A percentile compares a stretch with the other conserved stretches of the same genome.
Conservation (phyloP, 2,888 invertebrate genomes). For the Xylota sylvarum region DNA sequence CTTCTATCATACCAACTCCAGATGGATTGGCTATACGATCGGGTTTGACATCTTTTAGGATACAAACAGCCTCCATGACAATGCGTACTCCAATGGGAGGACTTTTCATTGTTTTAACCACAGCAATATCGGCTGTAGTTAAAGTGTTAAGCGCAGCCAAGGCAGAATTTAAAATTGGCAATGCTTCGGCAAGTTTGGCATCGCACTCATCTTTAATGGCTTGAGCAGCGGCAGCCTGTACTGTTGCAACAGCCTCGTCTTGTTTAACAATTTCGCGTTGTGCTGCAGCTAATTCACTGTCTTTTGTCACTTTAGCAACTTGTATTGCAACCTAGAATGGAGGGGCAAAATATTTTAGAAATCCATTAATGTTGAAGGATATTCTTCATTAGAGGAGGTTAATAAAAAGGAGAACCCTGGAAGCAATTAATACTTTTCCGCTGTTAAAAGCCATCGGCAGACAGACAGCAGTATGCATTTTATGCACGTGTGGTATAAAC, state of each 20-base stretch:
- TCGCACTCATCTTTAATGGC: slow-evolving; percentile 97
- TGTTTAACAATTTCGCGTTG: slow-evolving; percentile 88
- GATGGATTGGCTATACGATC: slow-evolving; percentile 93
- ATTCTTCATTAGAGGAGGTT: too few relatives aligned
- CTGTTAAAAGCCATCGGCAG: too few relatives aligned
- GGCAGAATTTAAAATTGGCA: slow-evolving; percentile 95
- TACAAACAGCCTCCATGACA: slow-evolving; percentile 98
- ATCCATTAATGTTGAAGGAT: not conserved
- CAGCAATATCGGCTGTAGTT: slow-evolving; percentile 94
- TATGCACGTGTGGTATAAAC: too few relatives aligned
- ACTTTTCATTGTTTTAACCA: slow-evolving; percentile 98
- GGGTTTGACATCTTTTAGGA: slow-evolving; percentile 95
- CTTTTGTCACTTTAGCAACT: slow-evolving; percentile 93
- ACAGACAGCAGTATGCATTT: too few relatives aligned
- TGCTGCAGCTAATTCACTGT: slow-evolving; percentile 93
- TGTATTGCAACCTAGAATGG: slow-evolving; percentile 87
- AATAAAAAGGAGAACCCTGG: too few relatives aligned
- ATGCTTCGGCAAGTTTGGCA: slow-evolving; percentile 94
- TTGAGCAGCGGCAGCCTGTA: slow-evolving; percentile 91
- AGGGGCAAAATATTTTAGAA: not conserved
- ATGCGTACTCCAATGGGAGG: slow-evolving; percentile 95
- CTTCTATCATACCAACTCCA: slow-evolving; percentile 94
- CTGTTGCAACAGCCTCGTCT: slow-evolving; percentile 92
- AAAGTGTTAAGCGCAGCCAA: slow-evolving; percentile 95
- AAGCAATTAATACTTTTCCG: too few relatives aligned